Evolutionary conservation across 2,888 invertebrate genomes (phyloP).

Genomic region (Blastobasis lacticolella): DNA sequence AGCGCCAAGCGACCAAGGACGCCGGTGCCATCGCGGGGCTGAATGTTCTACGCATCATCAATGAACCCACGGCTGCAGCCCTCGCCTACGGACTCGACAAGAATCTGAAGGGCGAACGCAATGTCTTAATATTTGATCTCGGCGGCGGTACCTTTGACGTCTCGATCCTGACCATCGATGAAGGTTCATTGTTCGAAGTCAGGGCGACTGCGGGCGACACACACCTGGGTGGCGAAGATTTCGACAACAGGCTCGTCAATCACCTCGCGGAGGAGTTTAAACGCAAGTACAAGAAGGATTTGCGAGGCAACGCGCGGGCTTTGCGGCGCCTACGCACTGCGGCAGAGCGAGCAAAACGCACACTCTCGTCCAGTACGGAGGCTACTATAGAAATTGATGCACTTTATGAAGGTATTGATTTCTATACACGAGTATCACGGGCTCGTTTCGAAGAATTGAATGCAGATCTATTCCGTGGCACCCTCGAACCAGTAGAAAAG

Average conservation of each 20-base stretch:
- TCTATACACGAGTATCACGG: constrained; percentile 79
- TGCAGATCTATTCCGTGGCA: constrained; percentile 80
- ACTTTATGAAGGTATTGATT: constrained; percentile 80
- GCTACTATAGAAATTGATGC: constrained; percentile 85
- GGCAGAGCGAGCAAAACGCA: constrained; percentile 85
- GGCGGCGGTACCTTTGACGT: constrained; percentile 86
- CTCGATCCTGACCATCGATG: constrained; percentile 87
- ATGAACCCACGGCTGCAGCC: constrained; percentile 86
- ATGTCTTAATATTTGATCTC: constrained; percentile 78
- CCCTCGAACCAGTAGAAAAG: constrained; percentile 85
- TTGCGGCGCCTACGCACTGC: constrained; percentile 83
- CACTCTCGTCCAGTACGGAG: constrained; percentile 83
- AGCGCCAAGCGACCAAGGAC: constrained; percentile 86
- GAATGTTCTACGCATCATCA: constrained; percentile 87
- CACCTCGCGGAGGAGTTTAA: constrained; percentile 82
- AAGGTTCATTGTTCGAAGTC: constrained; percentile 83
- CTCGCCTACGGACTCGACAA: constrained; percentile 82
- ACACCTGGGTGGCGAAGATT: constrained; percentile 86
- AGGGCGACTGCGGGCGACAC: constrained; percentile 89
- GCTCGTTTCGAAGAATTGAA: constrained; percentile 86
- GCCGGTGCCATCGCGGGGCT: constrained; percentile 85
- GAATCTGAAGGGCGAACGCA: constrained; percentile 78
- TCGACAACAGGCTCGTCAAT: constrained; percentile 77
- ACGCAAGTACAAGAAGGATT: constrained; percentile 80
- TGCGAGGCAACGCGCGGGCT: constrained; percentile 78